Conservation (phyloP, 2,888 invertebrate species). For the Blastobasis lacticolella region DNA sequence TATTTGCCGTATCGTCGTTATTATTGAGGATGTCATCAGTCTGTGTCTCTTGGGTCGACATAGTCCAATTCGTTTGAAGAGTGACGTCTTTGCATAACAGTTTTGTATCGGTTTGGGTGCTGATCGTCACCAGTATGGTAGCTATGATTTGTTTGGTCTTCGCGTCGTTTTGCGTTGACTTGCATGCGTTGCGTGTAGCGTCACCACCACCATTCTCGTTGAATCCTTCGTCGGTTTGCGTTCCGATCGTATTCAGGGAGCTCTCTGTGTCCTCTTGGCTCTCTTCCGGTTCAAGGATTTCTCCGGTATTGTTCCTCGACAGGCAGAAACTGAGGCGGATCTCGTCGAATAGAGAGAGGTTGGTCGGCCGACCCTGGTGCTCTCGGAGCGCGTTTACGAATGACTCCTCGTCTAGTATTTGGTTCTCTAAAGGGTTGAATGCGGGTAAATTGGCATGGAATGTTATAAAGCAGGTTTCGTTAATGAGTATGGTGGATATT, state of each 20-base stretch:
- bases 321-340: constrained; percentile 51
- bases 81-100: not conserved
- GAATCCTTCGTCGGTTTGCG: constrained; percentile 20
- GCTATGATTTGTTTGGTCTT: not conserved
- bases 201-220: constrained; percentile 9
- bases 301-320: constrained; percentile 32
- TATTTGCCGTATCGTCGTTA: constrained; percentile 18
- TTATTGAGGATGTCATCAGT: constrained; percentile 20
- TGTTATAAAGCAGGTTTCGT: no score
- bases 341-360: constrained; percentile 60
- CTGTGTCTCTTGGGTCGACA: constrained; percentile 17
- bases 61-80: constrained; percentile 18
- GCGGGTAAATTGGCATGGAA: not conserved
- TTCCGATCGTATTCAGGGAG: constrained; percentile 19
- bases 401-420: constrained; percentile 55
- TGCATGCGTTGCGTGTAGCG: not conserved
- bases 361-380: constrained; percentile 51
- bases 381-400: constrained; percentile 48
- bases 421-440: constrained; percentile 38
- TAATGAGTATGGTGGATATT: no score
- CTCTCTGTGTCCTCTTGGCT: constrained; percentile 14
- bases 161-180: not conserved
- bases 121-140: constrained; percentile 6
- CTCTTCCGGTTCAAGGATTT: not conserved
- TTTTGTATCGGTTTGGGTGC: constrained; percentile 5